Conservation (phyloP, 2,113 vertebrate genomes). For the Macquaria australasica region DNA sequence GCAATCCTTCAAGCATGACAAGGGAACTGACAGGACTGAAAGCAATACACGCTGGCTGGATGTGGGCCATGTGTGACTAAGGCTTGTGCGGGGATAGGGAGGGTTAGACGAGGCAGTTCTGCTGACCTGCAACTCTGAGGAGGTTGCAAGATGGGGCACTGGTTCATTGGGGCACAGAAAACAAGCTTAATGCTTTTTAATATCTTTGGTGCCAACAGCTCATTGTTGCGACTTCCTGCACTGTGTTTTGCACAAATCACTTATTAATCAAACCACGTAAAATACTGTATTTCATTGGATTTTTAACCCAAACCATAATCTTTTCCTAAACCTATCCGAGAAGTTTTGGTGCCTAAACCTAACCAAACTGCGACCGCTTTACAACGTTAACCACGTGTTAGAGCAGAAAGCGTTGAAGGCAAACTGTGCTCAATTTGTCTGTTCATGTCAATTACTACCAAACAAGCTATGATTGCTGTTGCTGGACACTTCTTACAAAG, state of each 20-base stretch:
- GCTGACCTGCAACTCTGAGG: constrained; percentile 14
- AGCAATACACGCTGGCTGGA: constrained; percentile 77
- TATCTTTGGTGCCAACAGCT: background rate
- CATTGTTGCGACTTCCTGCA: background rate
- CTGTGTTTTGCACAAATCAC: background rate
- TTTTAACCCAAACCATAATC: background rate
- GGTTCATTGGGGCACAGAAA: background rate
- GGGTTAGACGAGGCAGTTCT: constrained; percentile 46
- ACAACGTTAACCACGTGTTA: too few relatives aligned
- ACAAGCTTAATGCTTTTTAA: constrained; percentile 3
- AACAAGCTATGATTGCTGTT: background rate
- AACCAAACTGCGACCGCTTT: too few relatives aligned
- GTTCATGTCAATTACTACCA: background rate
- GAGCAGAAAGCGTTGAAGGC: too few relatives aligned
- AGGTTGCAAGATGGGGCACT: background rate
- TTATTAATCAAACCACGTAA: background rate
- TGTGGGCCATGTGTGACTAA: constrained; percentile 80
- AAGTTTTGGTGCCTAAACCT: too few relatives aligned
- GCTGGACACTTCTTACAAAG: background rate
- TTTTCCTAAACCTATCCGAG: too few relatives aligned
- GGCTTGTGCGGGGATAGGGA: constrained; percentile 67
- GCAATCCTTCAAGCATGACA: constrained; percentile 82
- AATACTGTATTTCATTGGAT: background rate
- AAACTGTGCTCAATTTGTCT: background rate
- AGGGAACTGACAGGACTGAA: constrained; percentile 65